Conservation (phyloP, 37 sponge, comb jelly and placozoan genomes). For the Spongia lamella region DNA sequence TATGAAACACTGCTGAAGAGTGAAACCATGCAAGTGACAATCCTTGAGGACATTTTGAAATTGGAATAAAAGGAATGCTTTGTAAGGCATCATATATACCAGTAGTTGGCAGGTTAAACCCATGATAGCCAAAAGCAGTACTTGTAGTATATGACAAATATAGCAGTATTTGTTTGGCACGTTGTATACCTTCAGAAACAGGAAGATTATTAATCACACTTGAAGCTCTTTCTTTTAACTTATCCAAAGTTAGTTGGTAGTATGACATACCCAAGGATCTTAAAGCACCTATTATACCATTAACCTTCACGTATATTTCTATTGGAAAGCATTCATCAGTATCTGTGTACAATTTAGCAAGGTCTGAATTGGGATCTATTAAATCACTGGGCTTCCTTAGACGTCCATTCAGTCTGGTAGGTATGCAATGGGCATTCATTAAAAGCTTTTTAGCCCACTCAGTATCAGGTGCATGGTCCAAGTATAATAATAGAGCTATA, state of each 20-base stretch:
- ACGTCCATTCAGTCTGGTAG: not conserved
- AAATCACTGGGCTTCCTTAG: constrained; percentile 12
- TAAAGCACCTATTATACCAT: constrained; percentile 1
- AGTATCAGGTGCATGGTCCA: not conserved
- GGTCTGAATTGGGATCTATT: constrained; percentile 19
- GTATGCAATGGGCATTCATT: constrained; percentile 29
- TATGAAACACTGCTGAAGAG: too few relatives aligned
- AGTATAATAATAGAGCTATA: constrained; percentile 14
- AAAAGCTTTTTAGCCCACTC: constrained; percentile 37
- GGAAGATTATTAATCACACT: constrained; percentile 1
- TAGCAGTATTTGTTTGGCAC: constrained; percentile 25
- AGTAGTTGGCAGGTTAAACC: too few relatives aligned
- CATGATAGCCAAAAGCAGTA: not conserved
- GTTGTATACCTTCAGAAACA: constrained; percentile 8
- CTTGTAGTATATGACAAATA: not conserved
- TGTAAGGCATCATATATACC: too few relatives aligned
- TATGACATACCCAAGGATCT: constrained; percentile 33
- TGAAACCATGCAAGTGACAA: too few relatives aligned
- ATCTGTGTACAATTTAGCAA: constrained; percentile 19
- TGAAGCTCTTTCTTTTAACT: constrained; percentile 43
- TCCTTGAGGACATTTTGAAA: too few relatives aligned
- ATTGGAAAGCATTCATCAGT: constrained; percentile 56
- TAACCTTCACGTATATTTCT: constrained; percentile 2
- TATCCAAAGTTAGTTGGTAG: constrained; percentile 13
- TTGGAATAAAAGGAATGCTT: too few relatives aligned